phyloP scores from a whole-genome alignment of 1,140 invertebrate species.

The Aradophagus sp. region DNA sequence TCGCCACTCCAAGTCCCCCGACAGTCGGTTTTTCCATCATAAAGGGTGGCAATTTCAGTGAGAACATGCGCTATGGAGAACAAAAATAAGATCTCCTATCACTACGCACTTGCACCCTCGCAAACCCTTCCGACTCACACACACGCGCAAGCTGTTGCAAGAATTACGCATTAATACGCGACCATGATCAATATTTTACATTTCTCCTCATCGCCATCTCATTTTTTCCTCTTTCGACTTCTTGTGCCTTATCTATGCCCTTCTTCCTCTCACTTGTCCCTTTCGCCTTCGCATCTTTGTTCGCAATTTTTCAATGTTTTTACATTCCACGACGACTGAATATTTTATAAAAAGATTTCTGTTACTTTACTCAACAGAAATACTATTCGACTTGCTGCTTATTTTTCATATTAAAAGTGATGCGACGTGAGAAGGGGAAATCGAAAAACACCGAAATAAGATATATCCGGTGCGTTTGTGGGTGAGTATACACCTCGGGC shows the following conservation, averaged over 20 bases:
- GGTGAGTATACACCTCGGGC: too few relatives aligned
- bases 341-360: constrained; percentile 32
- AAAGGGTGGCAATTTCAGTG: constrained; percentile 57
- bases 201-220: constrained; percentile 25
- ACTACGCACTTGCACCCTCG: constrained; percentile 46
- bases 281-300: background rate
- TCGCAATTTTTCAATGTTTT: too few relatives aligned
- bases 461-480: too few relatives aligned
- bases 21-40: constrained; percentile 56
- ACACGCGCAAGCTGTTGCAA: constrained; percentile 49
- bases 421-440: constrained; percentile 3
- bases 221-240: background rate
- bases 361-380: constrained; percentile 38
- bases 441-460: constrained; percentile 7
- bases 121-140: constrained; percentile 54
- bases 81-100: constrained; percentile 56
- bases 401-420: constrained; percentile 31
- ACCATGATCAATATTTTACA: constrained; percentile 49
- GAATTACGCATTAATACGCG: constrained; percentile 47
- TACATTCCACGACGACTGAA: constrained; percentile 5
- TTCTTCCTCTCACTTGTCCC: constrained; percentile 3
- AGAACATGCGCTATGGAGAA: constrained; percentile 53
- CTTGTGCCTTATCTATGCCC: background rate
- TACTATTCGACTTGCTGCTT: constrained; percentile 30
- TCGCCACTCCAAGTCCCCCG: constrained; percentile 55